Base-by-base conservation (phyloP, 1,140 invertebrate genomes). In the Bilobella aurantiaca region DNA sequence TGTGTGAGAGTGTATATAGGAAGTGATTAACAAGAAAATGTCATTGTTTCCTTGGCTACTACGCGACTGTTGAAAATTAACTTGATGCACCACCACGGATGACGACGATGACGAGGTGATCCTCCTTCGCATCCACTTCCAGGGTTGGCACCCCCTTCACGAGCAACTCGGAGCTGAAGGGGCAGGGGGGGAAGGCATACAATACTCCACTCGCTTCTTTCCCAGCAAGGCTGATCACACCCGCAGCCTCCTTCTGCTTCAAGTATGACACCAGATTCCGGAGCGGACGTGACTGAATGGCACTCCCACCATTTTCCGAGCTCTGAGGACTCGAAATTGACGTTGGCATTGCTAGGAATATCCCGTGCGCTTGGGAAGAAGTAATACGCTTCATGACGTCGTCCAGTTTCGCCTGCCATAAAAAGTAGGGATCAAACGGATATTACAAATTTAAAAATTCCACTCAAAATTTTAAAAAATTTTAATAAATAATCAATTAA, bases 181-280 rank as follows among this genome's bases (percentile, higher is more conserved):
- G 83, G 79, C 90, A 96, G 69, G 86, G 94, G 74, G 87, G 95
- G 81, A 98, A 98, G 1, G 93, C 93, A 79, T 98, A 97, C 2
- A 98, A 81, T 1, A 97, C 92, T 58, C 93, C 93, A 23, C 25
- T 64, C 27, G 14, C 5, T 8, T 31, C 86, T 75, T 93, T 93
- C 2, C 37, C 53, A 73, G 90, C 91, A 12, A 98, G 79, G 1
- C 91, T 92, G 68, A 98, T 96, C 0, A 98, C 94, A 65, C 95
- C 95, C 47, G 95, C 95, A 16, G 95, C 94, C 77, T 98, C 94
- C 79, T 98, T 98, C 75, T 96, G 93, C 76, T 97, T 96, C 30
- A 98, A 79, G 77, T 98, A 98, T 0, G 91, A 92, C 0, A 98
- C 93, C 56, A 98, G 80, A 80, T 97, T 97, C n/a, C 91, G 83